Base-by-base conservation (phyloP, 2,888 invertebrate genomes). In the Euplexia lucipara region DNA sequence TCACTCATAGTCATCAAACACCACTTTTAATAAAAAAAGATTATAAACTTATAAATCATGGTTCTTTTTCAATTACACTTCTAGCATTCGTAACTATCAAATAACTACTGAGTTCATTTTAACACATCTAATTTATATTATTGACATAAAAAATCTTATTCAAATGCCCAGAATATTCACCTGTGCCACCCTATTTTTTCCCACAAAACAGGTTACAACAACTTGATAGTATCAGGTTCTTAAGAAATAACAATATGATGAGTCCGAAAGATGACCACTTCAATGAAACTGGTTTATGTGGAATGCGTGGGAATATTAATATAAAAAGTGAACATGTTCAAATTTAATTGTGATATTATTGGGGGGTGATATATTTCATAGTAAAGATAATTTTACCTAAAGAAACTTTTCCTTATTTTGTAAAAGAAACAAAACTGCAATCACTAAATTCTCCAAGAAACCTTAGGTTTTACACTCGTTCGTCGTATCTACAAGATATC, bases 221-320 rank as follows among this genome's bases (percentile, higher is more conserved):
- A 65, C 53, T 65, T 73, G 68, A 48, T 64, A 32, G 51, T 35
- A 72, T 81, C 85, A 78, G 76, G 83, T 85, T 81, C 69, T 47
- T 63, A 26, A 53, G 67, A 61, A 63, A 75, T 79, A 57, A 64
- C 68, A 62, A 75, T 69, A 42, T 60, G 71, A 70, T 73, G 75
- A 14, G 49, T 48, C 22, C 42, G 7, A 68, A 70, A 78, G 72
- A 73, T 74, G 72, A 61, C 62, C 70, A 37, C 34, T 52, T 49
- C 34, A 48, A 73, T 67, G 35, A 62, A 84, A 80, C 83, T 77
- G 57, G 81, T 83, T 62, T 53, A 61, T 51, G 39, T 53, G 1
- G 64, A 32, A 16, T 35, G 67, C 83, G 80, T 86, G 85, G 67
- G 86, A 86, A 83, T 59, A 58, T 62, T 20, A 18, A 49, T 56